Percentiles rank a stretch among this genome's conserved stretches.
Conservation (phyloP, 2,888 invertebrate species). For the Phengaris alcon region DNA sequence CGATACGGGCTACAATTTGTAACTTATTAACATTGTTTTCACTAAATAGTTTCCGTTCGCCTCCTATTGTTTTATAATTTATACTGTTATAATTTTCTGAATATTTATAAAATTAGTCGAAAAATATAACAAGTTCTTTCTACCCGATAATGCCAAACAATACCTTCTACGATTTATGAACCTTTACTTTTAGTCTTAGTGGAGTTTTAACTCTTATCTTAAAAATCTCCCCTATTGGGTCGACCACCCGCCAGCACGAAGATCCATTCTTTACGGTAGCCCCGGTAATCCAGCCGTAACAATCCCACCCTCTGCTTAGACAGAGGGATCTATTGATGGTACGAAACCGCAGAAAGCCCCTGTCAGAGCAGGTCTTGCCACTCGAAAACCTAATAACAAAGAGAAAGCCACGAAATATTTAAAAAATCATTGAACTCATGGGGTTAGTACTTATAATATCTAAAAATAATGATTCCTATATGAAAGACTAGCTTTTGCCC, state of each 20-base stretch:
- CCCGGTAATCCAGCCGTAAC: constrained; percentile 17
- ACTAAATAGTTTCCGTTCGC: constrained; percentile 15
- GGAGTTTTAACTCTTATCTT: constrained; percentile 20
- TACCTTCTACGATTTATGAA: not conserved
- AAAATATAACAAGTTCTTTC: not conserved
- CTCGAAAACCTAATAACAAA: not conserved
- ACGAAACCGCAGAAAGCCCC: not conserved
- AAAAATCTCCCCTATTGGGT: constrained; percentile 3
- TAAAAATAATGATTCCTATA: no score
- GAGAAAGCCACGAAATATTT: not conserved
- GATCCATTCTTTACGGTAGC: constrained; percentile 13
- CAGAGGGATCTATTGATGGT: constrained; percentile 2
- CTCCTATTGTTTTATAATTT: constrained; percentile 9
- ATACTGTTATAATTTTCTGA: not conserved
- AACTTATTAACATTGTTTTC: constrained; percentile 39
- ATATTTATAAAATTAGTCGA: not conserved
- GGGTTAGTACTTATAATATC: no score
- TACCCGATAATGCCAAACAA: not conserved
- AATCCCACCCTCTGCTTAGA: constrained; percentile 13
- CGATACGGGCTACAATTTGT: constrained; percentile 49
- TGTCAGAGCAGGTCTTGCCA: no score
- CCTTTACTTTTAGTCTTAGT: not conserved
- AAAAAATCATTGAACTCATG: not conserved
- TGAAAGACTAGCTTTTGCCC: no score
- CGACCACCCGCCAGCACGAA: constrained; percentile 10